A percentile compares a stretch with the other conserved stretches of the same genome.
Conservation (phyloP, 2,113 vertebrate species). For the Blennius ocellaris region DNA sequence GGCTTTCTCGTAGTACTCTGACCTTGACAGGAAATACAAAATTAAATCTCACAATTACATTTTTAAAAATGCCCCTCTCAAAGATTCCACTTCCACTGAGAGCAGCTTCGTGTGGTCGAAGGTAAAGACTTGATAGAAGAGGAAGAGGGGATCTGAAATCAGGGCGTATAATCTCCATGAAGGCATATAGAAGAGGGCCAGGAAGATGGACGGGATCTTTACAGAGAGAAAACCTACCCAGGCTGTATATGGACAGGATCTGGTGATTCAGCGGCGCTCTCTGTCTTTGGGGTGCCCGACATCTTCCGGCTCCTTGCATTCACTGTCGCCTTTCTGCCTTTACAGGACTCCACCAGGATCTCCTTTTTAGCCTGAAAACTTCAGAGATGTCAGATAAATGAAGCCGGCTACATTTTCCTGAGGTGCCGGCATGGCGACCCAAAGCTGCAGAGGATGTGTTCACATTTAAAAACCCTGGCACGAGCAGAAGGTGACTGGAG, state of each 20-base stretch:
- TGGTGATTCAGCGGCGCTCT: conserved; percentile 36
- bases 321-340: conserved; percentile 27
- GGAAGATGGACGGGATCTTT: background rate
- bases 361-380: conserved; percentile 60
- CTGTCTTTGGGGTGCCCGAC: conserved; percentile 5
- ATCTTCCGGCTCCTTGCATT: conserved; percentile 58
- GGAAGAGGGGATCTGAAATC: conserved; percentile 6
- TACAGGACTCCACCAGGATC: conserved; percentile 49
- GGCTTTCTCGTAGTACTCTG: conserved; percentile 79
- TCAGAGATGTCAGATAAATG: background rate
- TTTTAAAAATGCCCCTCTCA: too few species aligned
- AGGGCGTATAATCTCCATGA: conserved; percentile 11
- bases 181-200: background rate
- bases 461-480: background rate
- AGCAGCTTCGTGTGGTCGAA: conserved; percentile 1
- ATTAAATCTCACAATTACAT: too few species aligned
- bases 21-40: conserved; percentile 72
- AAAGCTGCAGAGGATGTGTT: background rate
- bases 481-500: background rate
- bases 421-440: background rate
- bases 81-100: background rate
- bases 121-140: conserved; percentile 20
- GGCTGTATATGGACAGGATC: conserved; percentile 73
- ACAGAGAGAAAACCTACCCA: conserved; percentile 68
- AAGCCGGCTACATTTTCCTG: background rate